Percentiles rank a stretch among this genome's conserved stretches.
Evolutionary conservation across 2,888 invertebrate genomes (phyloP).

Genomic region (Polymixis lichenea): DNA sequence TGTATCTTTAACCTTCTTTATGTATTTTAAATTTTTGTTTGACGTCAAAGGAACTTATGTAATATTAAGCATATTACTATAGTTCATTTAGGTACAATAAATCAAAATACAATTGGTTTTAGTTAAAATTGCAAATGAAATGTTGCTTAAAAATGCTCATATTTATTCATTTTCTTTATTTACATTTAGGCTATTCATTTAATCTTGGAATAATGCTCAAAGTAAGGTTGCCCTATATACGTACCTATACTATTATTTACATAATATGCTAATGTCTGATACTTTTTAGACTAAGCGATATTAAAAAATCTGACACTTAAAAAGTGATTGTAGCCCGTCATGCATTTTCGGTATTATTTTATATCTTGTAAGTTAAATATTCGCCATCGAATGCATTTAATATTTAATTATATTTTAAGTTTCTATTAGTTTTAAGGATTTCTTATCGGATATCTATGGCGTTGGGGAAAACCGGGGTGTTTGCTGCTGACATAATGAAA

Average conservation of each 20-base stretch:
- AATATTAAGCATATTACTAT: too few relatives aligned
- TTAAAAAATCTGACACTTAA: neutral
- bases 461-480: constrained; percentile 62
- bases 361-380: constrained; percentile 38
- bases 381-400: constrained; percentile 61
- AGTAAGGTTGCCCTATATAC: constrained; percentile 55
- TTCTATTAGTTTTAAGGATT: constrained; percentile 36
- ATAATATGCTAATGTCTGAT: neutral
- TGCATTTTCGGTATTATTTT: constrained; percentile 24
- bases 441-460: constrained; percentile 39
- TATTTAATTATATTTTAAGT: constrained; percentile 41
- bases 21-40: constrained; percentile 17
- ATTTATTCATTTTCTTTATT: constrained; percentile 5
- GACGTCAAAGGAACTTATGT: constrained; percentile 7
- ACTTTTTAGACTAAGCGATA: neutral
- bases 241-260: constrained; percentile 33
- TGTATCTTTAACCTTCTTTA: constrained; percentile 19
- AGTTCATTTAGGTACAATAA: neutral
- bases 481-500: constrained; percentile 67
- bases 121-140: constrained; percentile 6
- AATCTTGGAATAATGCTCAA: constrained; percentile 42
- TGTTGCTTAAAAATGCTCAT: constrained; percentile 43
- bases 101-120: constrained; percentile 7
- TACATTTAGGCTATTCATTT: neutral
- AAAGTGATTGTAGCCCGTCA: neutral